A percentile compares a stretch with the other conserved stretches of the same genome.
These are phyloP conservation scores for Pegoplata infirma DNA, from an alignment of 2,888 invertebrate species.

Conservation along the genomic window DNA sequence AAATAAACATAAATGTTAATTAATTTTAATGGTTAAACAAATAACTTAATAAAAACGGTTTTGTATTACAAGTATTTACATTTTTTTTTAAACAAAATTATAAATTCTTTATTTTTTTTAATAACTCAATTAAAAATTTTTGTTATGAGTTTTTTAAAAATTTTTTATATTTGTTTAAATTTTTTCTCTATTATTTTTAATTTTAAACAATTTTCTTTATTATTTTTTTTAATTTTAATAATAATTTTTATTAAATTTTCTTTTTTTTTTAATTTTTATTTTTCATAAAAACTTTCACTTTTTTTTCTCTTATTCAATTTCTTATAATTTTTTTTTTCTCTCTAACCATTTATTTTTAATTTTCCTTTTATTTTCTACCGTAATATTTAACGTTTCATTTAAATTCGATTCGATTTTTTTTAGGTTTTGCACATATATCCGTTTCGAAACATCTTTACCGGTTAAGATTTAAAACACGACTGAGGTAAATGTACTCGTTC, in stretches of 20 bases:
- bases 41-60: neutral
- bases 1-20: neutral
- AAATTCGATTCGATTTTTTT: neutral
- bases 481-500: slow-evolving; percentile 76
- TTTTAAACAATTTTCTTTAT: neutral
- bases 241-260: neutral
- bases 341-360: neutral
- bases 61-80: too few species aligned
- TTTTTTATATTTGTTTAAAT: too few species aligned
- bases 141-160: too few species aligned
- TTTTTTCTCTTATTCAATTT: too few species aligned
- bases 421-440: slow-evolving; percentile 21
- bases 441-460: slow-evolving; percentile 71
- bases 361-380: slow-evolving; percentile 21
- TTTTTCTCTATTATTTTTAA: too few species aligned
- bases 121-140: too few species aligned
- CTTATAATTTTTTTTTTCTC: too few species aligned
- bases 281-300: neutral
- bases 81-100: too few species aligned
- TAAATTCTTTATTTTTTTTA: too few species aligned
- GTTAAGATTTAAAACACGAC: slow-evolving; percentile 78
- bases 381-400: slow-evolving; percentile 29
- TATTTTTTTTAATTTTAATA: neutral
- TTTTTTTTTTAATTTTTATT: neutral
- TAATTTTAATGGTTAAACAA: neutral